A percentile compares a stretch with the other conserved stretches of the same genome.
Evolutionary conservation across 2,113 vertebrate genomes (phyloP).

Genomic region (Grammomys dolichurus): DNA sequence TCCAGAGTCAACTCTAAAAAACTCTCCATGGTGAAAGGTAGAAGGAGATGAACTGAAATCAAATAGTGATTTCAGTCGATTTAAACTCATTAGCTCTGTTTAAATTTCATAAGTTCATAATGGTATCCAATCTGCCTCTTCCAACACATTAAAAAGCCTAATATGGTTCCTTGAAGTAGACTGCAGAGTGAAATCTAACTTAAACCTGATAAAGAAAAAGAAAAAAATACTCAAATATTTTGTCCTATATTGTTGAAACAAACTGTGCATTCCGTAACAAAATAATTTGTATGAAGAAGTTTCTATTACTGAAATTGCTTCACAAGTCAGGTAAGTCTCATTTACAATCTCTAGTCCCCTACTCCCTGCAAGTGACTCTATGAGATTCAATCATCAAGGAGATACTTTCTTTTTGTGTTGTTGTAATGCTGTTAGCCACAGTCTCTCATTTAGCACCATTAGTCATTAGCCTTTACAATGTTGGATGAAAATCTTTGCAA

Average conservation of each 20-base stretch:
- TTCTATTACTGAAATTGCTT: constrained; percentile 1
- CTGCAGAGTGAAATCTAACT: neutral
- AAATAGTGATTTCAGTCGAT: neutral
- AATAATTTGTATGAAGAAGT: neutral
- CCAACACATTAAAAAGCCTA: neutral
- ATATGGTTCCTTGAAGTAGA: neutral
- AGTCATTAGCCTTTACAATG: constrained; percentile 26
- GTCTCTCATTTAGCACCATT: neutral
- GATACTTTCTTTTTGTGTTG: neutral
- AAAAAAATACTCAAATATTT: neutral
- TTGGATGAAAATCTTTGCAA: neutral
- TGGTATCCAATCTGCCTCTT: neutral
- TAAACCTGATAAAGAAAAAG: neutral
- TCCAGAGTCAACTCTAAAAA: neutral
- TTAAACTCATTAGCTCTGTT: neutral
- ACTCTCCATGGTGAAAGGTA: neutral
- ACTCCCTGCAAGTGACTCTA: neutral
- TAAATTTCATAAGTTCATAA: neutral
- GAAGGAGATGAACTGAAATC: neutral
- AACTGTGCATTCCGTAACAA: neutral
- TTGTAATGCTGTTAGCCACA: neutral
- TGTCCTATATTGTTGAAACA: neutral
- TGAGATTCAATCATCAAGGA: neutral
- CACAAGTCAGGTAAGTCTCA: neutral
- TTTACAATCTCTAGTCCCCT: neutral